phyloP scores from a whole-genome alignment of 2,797 vertebrate genomes.

The Myripristis jacobus region DNA sequence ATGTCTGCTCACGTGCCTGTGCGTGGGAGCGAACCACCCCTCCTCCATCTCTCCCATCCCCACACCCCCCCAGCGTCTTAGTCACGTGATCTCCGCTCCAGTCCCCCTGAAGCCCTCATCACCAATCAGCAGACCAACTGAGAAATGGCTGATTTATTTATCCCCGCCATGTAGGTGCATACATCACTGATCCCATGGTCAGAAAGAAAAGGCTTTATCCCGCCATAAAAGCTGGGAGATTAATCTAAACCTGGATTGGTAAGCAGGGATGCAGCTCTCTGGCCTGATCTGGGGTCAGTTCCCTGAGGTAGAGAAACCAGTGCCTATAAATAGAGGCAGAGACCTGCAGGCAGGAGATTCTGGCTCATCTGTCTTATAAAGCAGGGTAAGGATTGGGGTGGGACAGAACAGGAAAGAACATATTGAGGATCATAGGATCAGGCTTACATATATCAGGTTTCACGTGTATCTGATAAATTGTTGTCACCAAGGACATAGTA shows the following conservation, averaged over 20 bases:
- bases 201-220: slow-evolving; percentile 70
- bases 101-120: slow-evolving; percentile 41
- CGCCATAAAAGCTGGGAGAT: slow-evolving; percentile 62
- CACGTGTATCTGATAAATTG: slow-evolving; percentile 10
- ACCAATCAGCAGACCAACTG: slow-evolving; percentile 14
- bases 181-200: slow-evolving; percentile 62
- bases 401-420: slow-evolving; percentile 18
- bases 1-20: slow-evolving; percentile 48
- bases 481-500: neutral
- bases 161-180: slow-evolving; percentile 33
- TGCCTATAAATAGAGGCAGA: slow-evolving; percentile 72
- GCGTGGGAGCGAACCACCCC: slow-evolving; percentile 17
- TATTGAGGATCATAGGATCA: slow-evolving; percentile 4
- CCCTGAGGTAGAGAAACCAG: slow-evolving; percentile 55
- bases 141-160: slow-evolving; percentile 62
- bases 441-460: neutral
- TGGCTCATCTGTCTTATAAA: slow-evolving; percentile 59
- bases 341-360: slow-evolving; percentile 66
- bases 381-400: slow-evolving; percentile 47
- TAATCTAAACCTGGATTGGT: slow-evolving; percentile 71
- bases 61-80: slow-evolving; percentile 48
- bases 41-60: slow-evolving; percentile 50
- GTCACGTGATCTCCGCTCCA: slow-evolving; percentile 57
- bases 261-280: slow-evolving; percentile 42
- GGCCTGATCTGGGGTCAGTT: slow-evolving; percentile 66